These are phyloP conservation scores for Hylaeus anthracinus DNA, from an alignment of 1,140 invertebrate species.

Conservation along the genomic window DNA sequence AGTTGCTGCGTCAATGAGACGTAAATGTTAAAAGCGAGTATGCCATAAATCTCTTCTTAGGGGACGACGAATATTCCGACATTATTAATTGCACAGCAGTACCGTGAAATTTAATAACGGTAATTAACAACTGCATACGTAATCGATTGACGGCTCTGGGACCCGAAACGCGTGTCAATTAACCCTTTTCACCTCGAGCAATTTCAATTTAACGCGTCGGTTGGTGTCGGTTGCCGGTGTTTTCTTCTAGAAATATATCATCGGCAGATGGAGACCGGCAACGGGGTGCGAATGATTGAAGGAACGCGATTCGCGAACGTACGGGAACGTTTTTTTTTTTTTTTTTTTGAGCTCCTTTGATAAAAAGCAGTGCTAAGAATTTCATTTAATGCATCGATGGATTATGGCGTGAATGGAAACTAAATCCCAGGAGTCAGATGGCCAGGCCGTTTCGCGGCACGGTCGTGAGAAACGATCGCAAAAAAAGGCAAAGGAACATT, in stretches of 20 bases:
- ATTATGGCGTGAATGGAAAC: constrained; percentile 10
- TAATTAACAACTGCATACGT: background rate
- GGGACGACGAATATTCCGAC: background rate
- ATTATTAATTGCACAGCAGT: background rate
- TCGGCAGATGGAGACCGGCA: no score
- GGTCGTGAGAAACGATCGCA: constrained; percentile 1
- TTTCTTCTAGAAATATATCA: no score
- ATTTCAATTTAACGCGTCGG: no score
- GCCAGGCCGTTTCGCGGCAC: background rate
- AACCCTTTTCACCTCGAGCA: no score
- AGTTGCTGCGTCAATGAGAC: background rate
- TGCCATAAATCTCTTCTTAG: background rate
- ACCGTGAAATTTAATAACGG: background rate
- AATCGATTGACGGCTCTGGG: background rate
- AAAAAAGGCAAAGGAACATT: background rate
- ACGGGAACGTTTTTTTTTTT: background rate
- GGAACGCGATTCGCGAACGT: background rate
- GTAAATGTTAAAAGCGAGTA: background rate
- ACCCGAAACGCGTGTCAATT: background rate
- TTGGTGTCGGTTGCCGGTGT: no score
- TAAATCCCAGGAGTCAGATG: background rate
- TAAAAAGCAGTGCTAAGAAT: background rate
- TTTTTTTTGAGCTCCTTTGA: background rate
- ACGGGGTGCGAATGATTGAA: background rate
- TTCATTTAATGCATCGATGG: background rate